These are phyloP conservation scores for Melanotaenia trifasciata DNA, from an alignment of 2,797 vertebrate genomes.

Conservation along the genomic window DNA sequence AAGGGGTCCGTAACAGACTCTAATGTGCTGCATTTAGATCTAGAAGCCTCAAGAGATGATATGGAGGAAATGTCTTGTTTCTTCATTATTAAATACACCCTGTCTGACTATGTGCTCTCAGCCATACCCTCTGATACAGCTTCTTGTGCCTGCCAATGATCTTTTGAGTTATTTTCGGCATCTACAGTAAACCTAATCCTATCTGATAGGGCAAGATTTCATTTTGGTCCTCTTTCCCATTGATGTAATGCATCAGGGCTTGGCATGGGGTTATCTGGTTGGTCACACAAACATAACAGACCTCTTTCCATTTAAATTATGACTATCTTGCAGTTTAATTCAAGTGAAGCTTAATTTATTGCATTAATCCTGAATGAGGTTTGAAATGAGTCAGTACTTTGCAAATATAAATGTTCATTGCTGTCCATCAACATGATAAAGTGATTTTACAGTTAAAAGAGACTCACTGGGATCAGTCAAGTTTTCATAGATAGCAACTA, in stretches of 20 bases:
- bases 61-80: constrained; percentile 9
- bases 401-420: not conserved
- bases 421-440: too few species aligned
- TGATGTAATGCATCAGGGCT: not conserved
- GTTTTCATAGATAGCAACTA: too few species aligned
- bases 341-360: not conserved
- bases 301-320: constrained; percentile 10
- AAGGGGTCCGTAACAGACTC: too few species aligned
- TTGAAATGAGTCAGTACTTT: constrained; percentile 6
- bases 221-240: constrained; percentile 1
- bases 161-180: constrained; percentile 11
- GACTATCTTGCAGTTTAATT: constrained; percentile 8
- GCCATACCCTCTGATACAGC: constrained; percentile 3
- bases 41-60: not conserved
- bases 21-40: not conserved
- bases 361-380: not conserved
- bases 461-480: too few species aligned
- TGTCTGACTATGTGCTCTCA: constrained; percentile 9
- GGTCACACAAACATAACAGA: constrained; percentile 14
- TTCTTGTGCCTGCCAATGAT: not conserved
- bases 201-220: constrained; percentile 22
- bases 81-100: constrained; percentile 5
- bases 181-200: constrained; percentile 15
- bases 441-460: too few species aligned
- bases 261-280: constrained; percentile 12